Conservation (phyloP, 2,888 invertebrate genomes). For the Idaea aversata region DNA sequence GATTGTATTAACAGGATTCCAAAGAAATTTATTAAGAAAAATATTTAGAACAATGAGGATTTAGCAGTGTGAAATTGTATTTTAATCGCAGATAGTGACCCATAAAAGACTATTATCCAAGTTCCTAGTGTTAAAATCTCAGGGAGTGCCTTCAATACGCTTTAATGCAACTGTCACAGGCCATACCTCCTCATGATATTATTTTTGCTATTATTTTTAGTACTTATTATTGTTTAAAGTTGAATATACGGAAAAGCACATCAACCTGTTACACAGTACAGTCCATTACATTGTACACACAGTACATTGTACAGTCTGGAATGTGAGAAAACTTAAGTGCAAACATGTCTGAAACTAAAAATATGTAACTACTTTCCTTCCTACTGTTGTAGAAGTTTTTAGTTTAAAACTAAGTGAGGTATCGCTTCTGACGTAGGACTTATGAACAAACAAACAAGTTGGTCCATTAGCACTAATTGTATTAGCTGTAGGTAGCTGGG, state of each 20-base stretch:
- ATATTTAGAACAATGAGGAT: no score
- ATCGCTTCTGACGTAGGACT: neutral
- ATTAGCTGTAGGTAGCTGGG: constrained; percentile 34
- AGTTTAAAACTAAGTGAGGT: constrained; percentile 4
- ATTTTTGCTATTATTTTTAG: no score
- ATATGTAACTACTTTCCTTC: neutral
- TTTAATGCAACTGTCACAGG: no score
- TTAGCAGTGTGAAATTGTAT: no score
- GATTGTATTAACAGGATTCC: no score
- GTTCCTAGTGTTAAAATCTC: no score
- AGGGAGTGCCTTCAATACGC: no score
- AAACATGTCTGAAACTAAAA: neutral
- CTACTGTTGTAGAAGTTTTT: neutral
- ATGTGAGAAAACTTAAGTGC: neutral
- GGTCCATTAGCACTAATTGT: constrained; percentile 60
- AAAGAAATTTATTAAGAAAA: no score
- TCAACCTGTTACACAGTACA: neutral
- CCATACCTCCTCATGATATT: no score
- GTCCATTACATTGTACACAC: neutral
- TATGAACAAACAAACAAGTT: constrained; percentile 40
- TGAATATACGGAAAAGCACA: neutral
- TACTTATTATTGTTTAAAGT: no score
- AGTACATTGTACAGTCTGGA: neutral
- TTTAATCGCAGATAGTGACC: no score
- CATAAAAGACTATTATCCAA: no score